These are phyloP conservation scores for Rhyacophila brunnea DNA, from an alignment of 1,140 invertebrate genomes.

Conservation along the genomic window DNA sequence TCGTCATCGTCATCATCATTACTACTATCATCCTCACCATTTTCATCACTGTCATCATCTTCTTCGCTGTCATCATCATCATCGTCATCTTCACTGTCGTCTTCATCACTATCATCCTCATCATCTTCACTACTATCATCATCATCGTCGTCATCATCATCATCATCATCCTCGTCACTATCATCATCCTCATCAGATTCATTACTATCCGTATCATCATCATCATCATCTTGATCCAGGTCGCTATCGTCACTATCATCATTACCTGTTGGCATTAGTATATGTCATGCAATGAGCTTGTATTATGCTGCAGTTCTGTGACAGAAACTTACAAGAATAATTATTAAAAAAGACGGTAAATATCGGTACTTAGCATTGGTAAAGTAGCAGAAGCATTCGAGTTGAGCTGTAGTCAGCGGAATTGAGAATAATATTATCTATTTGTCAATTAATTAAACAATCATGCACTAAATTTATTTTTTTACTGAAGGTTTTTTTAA, in stretches of 20 bases:
- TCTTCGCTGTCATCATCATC: conserved; percentile 54
- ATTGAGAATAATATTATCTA: neutral
- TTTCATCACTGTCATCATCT: conserved; percentile 47
- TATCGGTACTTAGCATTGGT: too few species aligned
- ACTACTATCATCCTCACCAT: conserved; percentile 53
- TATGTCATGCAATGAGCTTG: conserved; percentile 52
- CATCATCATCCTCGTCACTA: conserved; percentile 50
- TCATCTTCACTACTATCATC: conserved; percentile 47
- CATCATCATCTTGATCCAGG: conserved; percentile 51
- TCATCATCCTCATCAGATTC: conserved; percentile 50
- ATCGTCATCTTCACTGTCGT: conserved; percentile 51
- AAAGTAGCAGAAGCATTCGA: conserved; percentile 10
- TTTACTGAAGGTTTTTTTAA: neutral
- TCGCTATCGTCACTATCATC: conserved; percentile 53
- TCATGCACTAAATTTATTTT: conserved; percentile 4
- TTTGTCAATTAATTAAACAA: neutral
- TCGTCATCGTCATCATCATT: conserved; percentile 52
- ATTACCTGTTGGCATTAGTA: conserved; percentile 60
- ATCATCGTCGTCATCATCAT: conserved; percentile 53
- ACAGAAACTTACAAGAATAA: conserved; percentile 1
- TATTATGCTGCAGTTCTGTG: neutral
- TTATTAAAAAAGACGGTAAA: neutral
- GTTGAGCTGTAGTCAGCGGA: too few species aligned
- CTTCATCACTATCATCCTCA: conserved; percentile 46
- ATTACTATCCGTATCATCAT: conserved; percentile 44